phyloP scores from a whole-genome alignment of 2,113 vertebrate species.

The Martes martes region DNA sequence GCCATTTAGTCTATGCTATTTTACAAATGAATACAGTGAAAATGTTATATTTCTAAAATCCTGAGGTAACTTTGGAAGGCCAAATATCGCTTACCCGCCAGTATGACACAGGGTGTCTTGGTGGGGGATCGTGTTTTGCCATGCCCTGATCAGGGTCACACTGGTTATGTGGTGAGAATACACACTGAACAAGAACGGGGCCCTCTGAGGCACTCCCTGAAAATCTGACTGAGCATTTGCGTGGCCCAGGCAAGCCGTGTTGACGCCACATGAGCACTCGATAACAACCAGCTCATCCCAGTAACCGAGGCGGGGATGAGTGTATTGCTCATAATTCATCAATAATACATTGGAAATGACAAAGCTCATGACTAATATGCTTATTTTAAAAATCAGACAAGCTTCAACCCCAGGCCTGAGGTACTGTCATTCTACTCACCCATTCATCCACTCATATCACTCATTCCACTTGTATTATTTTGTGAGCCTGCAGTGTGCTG shows the following conservation, averaged over 20 bases:
- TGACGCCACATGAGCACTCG: neutral
- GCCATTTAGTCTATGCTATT: neutral
- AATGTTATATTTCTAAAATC: neutral
- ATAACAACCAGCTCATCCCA: neutral
- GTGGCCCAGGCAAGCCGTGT: fast-evolving
- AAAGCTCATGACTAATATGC: neutral
- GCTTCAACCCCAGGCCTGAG: neutral
- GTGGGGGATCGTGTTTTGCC: neutral
- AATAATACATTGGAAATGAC: neutral
- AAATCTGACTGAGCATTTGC: neutral
- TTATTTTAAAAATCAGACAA: conserved; percentile 2
- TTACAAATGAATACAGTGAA: neutral
- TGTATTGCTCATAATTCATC: neutral
- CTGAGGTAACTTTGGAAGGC: fast-evolving
- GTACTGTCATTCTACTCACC: neutral
- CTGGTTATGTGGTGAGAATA: neutral
- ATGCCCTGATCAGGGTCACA: fast-evolving
- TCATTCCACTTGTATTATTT: neutral
- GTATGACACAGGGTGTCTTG: fast-evolving
- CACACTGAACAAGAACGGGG: fast-evolving
- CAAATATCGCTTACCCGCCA: neutral
- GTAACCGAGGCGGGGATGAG: neutral
- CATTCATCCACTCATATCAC: neutral
- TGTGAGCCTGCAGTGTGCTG: neutral
- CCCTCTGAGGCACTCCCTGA: neutral